A percentile compares a stretch with the other conserved stretches of the same genome.
These are phyloP conservation scores for Phrynosoma platyrhinos DNA, from an alignment of 2,113 vertebrate species.

Conservation along the genomic window DNA sequence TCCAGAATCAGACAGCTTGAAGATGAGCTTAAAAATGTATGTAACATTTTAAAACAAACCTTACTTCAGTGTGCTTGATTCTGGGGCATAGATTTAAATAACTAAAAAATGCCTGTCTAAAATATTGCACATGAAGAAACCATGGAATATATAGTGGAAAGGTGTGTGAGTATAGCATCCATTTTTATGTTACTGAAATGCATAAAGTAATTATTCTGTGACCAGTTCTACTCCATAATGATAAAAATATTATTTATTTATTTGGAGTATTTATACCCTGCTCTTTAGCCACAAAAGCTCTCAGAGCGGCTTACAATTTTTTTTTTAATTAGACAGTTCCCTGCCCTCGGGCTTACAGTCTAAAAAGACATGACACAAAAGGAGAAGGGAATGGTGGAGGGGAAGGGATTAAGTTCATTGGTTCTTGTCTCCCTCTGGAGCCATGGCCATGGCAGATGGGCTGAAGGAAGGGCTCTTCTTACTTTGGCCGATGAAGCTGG, in stretches of 20 bases:
- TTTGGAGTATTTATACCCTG: no score
- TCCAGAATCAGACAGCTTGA: slow-evolving; percentile 87
- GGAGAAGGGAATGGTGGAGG: no score
- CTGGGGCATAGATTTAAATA: not conserved
- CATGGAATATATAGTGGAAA: not conserved
- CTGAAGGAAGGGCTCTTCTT: no score
- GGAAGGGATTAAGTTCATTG: no score
- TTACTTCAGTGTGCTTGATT: not conserved
- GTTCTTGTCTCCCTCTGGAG: no score
- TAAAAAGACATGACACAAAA: no score
- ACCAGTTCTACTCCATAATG: not conserved
- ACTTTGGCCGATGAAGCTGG: no score
- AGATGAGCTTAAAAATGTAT: slow-evolving; percentile 85
- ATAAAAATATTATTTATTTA: not conserved
- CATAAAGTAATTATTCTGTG: not conserved
- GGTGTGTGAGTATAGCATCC: not conserved
- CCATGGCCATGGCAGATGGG: no score
- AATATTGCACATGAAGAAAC: not conserved
- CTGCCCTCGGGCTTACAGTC: no score
- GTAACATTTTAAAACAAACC: slow-evolving; percentile 47
- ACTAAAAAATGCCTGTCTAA: not conserved
- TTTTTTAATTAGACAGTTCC: no score
- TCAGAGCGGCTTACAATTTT: no score
- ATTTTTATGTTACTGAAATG: not conserved
- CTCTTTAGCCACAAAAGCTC: no score